Conservation (phyloP, 2,888 invertebrate genomes). For the Chrysotoxum bicinctum region DNA sequence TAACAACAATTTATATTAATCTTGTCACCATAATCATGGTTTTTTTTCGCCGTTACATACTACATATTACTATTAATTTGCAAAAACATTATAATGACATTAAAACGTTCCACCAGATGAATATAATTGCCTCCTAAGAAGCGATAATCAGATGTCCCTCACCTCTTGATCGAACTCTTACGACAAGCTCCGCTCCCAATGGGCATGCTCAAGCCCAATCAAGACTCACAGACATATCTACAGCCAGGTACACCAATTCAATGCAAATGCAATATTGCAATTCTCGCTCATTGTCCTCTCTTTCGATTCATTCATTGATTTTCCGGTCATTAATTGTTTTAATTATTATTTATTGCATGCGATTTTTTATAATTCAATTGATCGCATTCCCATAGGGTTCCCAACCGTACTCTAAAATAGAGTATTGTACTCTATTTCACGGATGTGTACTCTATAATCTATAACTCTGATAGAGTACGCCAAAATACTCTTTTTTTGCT, state of each 20-base stretch:
- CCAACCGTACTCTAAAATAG: too few species aligned
- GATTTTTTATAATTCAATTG: conserved; percentile 66
- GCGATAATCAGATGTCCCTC: conserved; percentile 48
- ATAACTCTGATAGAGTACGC: too few species aligned
- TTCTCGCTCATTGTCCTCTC: conserved; percentile 39
- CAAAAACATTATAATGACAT: conserved; percentile 61
- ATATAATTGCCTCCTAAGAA: conserved; percentile 67
- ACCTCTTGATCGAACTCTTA: conserved; percentile 21
- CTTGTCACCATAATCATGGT: conserved; percentile 42
- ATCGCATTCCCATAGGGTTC: conserved; percentile 51
- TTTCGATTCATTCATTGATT: conserved; percentile 65
- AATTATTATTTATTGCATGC: conserved; percentile 69
- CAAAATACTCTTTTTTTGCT: too few species aligned
- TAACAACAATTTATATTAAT: conserved; percentile 39
- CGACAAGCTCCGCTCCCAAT: conserved; percentile 5
- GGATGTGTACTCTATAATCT: too few species aligned
- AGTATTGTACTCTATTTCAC: too few species aligned
- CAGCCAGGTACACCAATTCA: background rate
- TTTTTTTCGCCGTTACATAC: conserved; percentile 29
- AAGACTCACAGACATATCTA: background rate
- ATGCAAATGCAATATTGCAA: conserved; percentile 30
- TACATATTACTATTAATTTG: conserved; percentile 24
- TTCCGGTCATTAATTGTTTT: conserved; percentile 67
- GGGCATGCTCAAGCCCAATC: conserved; percentile 22
- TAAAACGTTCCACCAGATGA: conserved; percentile 51